A percentile compares a stretch with the other conserved stretches of the same genome.
phyloP scores from a whole-genome alignment of 1,140 invertebrate species.

The Hyles euphorbiae region DNA sequence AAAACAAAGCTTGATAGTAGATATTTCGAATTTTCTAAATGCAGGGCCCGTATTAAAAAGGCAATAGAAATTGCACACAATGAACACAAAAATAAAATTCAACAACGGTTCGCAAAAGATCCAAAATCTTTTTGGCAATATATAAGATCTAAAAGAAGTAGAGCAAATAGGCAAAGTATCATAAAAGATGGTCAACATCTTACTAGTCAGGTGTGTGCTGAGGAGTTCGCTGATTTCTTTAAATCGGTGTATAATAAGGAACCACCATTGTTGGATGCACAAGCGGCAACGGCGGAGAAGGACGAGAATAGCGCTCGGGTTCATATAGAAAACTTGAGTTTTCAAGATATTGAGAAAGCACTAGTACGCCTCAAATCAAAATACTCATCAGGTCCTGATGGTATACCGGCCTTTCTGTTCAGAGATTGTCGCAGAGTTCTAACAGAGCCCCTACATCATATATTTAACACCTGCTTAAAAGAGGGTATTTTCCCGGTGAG shows the following conservation, averaged over 20 bases:
- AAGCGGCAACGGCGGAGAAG: conserved; percentile 3
- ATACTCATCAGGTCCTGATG: too few relatives aligned
- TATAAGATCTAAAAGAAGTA: conserved; percentile 18
- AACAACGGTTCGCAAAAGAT: conserved; percentile 21
- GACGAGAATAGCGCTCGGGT: conserved; percentile 9
- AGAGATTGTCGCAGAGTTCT: too few relatives aligned
- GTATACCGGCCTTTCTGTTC: too few relatives aligned
- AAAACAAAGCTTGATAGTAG: conserved; percentile 13
- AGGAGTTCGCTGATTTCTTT: conserved; percentile 24
- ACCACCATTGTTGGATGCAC: conserved; percentile 5
- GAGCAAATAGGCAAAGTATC: conserved; percentile 7
- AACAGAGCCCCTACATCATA: too few relatives aligned
- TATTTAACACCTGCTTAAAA: too few relatives aligned
- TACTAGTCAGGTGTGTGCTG: conserved; percentile 15
- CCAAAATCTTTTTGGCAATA: conserved; percentile 31
- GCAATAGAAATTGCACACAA: conserved; percentile 17
- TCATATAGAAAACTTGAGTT: conserved; percentile 9
- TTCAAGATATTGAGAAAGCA: too few relatives aligned
- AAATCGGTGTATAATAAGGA: conserved; percentile 20
- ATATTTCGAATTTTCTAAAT: conserved; percentile 21
- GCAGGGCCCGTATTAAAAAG: conserved; percentile 21
- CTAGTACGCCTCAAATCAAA: too few relatives aligned
- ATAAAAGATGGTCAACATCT: conserved; percentile 17
- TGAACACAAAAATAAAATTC: conserved; percentile 15
- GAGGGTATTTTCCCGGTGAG: too few relatives aligned